Conservation (phyloP, 1,140 invertebrate genomes). For the Leptinotarsa undecemlineata region DNA sequence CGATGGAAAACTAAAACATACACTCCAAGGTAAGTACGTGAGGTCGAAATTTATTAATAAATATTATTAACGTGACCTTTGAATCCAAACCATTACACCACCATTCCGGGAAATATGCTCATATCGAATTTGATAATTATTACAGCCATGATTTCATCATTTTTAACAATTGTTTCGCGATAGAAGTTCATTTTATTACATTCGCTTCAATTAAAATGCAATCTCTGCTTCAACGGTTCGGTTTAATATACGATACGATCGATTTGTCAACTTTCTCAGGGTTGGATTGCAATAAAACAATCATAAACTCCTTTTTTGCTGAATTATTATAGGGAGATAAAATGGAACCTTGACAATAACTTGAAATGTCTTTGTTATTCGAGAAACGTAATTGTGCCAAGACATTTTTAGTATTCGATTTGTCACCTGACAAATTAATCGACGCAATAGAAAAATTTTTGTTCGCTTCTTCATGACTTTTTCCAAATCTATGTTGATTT, state of each 20-base stretch:
- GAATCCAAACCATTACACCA: background rate
- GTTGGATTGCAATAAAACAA: too few species aligned
- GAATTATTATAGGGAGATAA: too few species aligned
- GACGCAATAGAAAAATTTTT: too few species aligned
- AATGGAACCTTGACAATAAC: too few species aligned
- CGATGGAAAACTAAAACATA: background rate
- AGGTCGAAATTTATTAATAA: conserved; percentile 5
- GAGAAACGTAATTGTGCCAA: too few species aligned
- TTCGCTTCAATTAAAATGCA: background rate
- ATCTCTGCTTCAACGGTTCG: background rate
- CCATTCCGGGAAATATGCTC: background rate
- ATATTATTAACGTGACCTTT: conserved; percentile 1
- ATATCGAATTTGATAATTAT: conserved; percentile 3
- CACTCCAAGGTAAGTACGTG: background rate
- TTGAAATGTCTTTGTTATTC: too few species aligned
- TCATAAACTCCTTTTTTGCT: too few species aligned
- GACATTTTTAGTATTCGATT: too few species aligned
- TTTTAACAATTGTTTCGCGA: conserved; percentile 10
- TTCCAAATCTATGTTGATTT: too few species aligned
- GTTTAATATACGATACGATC: background rate
- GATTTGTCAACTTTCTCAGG: too few species aligned
- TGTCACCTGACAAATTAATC: too few species aligned
- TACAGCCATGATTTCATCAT: background rate
- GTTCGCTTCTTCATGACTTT: too few species aligned
- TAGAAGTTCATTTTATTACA: background rate